These are phyloP conservation scores for Megaceryle torquata DNA, from an alignment of 2,113 vertebrate species.

Conservation along the genomic window DNA sequence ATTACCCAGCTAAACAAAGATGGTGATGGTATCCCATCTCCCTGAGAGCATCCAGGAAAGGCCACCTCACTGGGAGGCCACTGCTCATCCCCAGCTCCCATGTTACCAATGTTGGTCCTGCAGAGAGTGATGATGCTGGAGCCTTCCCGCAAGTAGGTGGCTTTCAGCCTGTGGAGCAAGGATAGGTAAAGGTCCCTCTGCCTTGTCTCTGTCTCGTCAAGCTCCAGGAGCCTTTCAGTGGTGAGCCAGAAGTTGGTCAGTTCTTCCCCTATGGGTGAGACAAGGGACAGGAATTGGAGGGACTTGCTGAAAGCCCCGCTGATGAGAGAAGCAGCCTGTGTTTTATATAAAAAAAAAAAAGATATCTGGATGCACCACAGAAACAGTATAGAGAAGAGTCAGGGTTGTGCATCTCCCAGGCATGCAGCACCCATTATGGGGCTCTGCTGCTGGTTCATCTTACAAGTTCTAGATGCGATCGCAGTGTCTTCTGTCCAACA, in stretches of 20 bases:
- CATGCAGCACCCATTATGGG: fast-evolving
- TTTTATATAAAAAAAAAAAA: neutral
- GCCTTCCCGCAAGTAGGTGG: conserved; percentile 72
- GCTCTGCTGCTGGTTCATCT: neutral
- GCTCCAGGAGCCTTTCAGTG: conserved; percentile 70
- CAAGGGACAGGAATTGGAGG: neutral
- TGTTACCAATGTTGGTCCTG: conserved; percentile 45
- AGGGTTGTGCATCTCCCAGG: neutral
- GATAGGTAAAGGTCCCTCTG: conserved; percentile 67
- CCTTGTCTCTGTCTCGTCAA: conserved; percentile 45
- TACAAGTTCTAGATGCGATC: neutral
- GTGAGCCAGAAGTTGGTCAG: conserved; percentile 75
- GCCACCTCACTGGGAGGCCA: neutral
- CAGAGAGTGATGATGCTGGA: conserved; percentile 65
- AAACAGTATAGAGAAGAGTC: neutral
- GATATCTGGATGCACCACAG: neutral
- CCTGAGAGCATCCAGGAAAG: neutral
- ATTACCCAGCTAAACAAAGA: neutral
- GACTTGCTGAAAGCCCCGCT: neutral
- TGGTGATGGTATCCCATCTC: neutral
- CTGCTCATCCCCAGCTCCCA: fast-evolving
- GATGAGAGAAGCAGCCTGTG: neutral
- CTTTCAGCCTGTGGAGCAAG: conserved; percentile 67
- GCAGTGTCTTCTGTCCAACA: neutral
- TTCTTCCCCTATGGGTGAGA: conserved; percentile 70